Evolutionary conservation across 2,797 vertebrate genomes (phyloP).

Genomic region (Margarornis squamiger): DNA sequence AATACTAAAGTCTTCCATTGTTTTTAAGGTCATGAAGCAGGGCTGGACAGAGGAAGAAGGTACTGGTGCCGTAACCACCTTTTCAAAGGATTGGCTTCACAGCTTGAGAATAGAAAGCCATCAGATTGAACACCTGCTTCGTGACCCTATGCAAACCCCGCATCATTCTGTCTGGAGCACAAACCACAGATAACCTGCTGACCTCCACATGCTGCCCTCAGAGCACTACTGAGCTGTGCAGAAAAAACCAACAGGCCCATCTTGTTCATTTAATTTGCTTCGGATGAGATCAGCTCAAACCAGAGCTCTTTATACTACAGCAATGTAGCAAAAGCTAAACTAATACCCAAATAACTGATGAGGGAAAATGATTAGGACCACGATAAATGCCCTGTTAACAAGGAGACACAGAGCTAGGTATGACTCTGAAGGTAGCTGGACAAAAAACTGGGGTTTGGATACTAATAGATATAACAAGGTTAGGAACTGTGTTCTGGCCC

Average conservation of each 20-base stretch:
- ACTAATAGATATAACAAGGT: not conserved
- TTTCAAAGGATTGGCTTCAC: not conserved
- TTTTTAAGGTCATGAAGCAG: not conserved
- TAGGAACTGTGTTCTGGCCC: not conserved
- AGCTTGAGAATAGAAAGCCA: not conserved
- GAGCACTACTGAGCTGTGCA: not conserved
- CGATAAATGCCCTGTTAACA: not conserved
- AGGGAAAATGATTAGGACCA: not conserved
- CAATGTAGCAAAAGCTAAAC: not conserved
- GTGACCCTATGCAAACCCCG: not conserved
- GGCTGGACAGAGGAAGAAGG: not conserved
- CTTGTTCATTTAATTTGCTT: not conserved
- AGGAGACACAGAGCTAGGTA: not conserved
- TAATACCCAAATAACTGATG: not conserved
- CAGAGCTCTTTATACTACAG: not conserved
- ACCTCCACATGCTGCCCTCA: not conserved
- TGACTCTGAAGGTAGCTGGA: not conserved
- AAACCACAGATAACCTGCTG: not conserved
- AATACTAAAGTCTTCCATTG: not conserved
- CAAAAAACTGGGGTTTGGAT: not conserved
- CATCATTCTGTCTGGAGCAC: not conserved
- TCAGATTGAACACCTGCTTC: not conserved
- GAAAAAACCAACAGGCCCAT: not conserved
- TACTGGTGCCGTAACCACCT: not conserved
- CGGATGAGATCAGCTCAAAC: not conserved